Percentiles rank a stretch among this genome's conserved stretches.
Evolutionary conservation across 1,140 invertebrate species (phyloP).

Genomic region (Papilio aristodemus): DNA sequence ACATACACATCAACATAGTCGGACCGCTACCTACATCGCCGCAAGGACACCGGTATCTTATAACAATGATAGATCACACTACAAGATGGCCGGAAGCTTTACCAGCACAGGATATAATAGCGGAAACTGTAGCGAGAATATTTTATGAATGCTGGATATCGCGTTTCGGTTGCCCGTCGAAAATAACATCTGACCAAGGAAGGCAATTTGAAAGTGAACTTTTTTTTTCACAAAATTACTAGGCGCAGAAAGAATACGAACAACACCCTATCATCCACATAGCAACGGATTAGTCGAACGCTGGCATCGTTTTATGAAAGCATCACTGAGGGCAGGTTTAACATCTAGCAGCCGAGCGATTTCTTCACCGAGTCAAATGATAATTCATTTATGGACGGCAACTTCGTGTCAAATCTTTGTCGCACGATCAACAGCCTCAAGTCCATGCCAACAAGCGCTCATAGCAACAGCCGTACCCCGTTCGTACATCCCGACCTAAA

Average conservation of each 20-base stretch:
- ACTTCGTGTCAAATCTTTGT: background rate
- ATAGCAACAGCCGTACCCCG: no score
- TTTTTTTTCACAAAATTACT: slow-evolving; percentile 8
- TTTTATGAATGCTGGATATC: no score
- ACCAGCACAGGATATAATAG: slow-evolving; percentile 28
- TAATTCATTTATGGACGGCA: no score
- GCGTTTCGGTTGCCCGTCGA: slow-evolving; percentile 31
- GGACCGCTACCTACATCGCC: no score
- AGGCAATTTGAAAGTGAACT: background rate
- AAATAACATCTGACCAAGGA: slow-evolving; percentile 33
- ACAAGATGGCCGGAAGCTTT: no score
- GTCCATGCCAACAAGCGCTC: no score
- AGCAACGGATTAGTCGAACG: slow-evolving; percentile 33
- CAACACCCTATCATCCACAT: slow-evolving; percentile 32
- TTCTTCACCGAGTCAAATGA: background rate
- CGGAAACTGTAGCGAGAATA: slow-evolving; percentile 33
- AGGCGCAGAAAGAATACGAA: slow-evolving; percentile 19
- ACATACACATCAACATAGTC: no score
- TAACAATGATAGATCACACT: no score
- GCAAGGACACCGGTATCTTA: no score
- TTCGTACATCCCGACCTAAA: slow-evolving; percentile 40
- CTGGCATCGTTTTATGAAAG: slow-evolving; percentile 25
- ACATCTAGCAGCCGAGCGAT: background rate
- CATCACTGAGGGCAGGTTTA: slow-evolving; percentile 18
- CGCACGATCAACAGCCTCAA: background rate